Evolutionary conservation across 1,140 invertebrate species (phyloP), one percentile per base, ranked within the genome.

Genomic region (Apis cerana): DNA sequence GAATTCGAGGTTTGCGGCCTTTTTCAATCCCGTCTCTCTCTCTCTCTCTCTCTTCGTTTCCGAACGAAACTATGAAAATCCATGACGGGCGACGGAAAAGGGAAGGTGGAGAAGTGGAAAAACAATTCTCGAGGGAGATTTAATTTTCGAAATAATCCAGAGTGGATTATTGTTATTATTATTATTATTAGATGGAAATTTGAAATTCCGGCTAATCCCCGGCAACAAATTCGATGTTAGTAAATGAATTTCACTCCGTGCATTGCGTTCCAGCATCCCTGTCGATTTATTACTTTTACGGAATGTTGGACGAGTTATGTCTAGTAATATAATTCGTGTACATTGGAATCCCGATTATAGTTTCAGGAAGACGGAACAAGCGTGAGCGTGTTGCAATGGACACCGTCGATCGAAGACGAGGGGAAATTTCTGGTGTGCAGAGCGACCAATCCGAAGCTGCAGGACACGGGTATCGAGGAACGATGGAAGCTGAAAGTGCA

Each of bases 371-470:
- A 94, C n/a, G 94, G 95, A 79, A 92, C 94, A 72, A 95, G 94
- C 54, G 91, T 93, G 79, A 96, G 95, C 86, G 93, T 94, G 64
- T 89, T 96, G 10, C 93, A 94, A 84, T 94, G 95, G 89, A 92
- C 92, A 58, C 95, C 95, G 9, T 94, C 90, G 52, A 92, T 94
- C 71, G 95, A 96, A 75, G 95, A 96, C 91, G 94, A 95, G 72
- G 95, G 95, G 27, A 95, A 96, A 84, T 94, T 95, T 80, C 92
- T 96, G 61, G 95, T 95, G 69, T 97, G 96, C 90, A 94, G 96
- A n/a, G 96, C 96, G 21, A 95, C 95, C 85, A 97, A 97, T 92
- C 95, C 95, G 71, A 93, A 94, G 67, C 95, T 97, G 76, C 95
- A 95, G n/a, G 94, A 94, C 83, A 95, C 95, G 81, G 94, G 95